Evolutionary conservation across 64 coral and sea anemone genomes (phyloP), one percentile per base, ranked within the genome.

Genomic region (Hydrozoanthus tunicans): DNA sequence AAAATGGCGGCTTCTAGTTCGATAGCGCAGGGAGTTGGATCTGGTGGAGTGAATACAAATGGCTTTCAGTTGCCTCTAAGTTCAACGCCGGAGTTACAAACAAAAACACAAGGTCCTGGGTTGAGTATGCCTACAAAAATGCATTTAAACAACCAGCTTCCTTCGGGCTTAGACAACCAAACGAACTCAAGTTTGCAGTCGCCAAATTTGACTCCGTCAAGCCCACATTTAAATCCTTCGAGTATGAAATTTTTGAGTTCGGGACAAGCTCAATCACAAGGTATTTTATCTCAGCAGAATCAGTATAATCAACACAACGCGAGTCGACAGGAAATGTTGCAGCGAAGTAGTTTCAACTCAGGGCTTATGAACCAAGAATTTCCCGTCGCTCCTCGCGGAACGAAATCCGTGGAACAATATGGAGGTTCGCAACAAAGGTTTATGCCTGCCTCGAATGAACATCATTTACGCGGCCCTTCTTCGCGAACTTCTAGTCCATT

Each of bases 1-100:
- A 88, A 88, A 88, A 88, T 88, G 84, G 84, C 84, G 84, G 84
- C 84, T 88, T 88, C 84, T 51, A 88, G 70, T 24, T 54, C 83
- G 83, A 59, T 55, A 74, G 55, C 66, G 60, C 70, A 70, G 56
- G 84, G 84, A 74, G 56, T 56, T 59, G 56, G 20, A 13, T 74
- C 55, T 57, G 84, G 84, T 58, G 84, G 84, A n/a, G 11, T 88
- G 24, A 88, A 88, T 88, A 74, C 84, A 8, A 88, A 88, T 88
- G 84, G 84, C 26, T 88, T 88, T 88, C 84, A 88, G 24, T 88
- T 88, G 25, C 84, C 84, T 5, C 13, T 88, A 4, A 88, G 84
- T 58, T 88, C 84, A 59, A 88, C 84, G 84, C 84, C 84, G 84
- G 84, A 88, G 84, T 58, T 88, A 61, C 84, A 88, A 74, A 61